Evolutionary conservation across 2,797 vertebrate genomes (phyloP).

Genomic region (Monodelphis domestica): DNA sequence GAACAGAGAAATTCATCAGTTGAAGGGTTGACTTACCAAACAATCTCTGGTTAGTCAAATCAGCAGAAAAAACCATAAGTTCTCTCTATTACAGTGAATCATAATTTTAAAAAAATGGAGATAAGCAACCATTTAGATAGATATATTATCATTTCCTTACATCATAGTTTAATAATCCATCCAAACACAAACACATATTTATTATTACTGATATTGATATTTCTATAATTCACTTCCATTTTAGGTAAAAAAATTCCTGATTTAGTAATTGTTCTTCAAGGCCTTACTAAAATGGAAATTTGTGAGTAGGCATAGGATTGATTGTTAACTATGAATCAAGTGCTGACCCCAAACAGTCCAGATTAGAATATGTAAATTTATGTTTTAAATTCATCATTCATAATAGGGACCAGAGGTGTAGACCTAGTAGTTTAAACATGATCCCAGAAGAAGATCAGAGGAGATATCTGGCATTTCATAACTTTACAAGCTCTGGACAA

Average conservation of each 20-base stretch:
- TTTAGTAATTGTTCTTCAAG: conserved; percentile 41
- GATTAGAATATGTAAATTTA: not conserved
- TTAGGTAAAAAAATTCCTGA: not conserved
- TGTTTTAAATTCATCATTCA: not conserved
- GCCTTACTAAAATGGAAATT: not conserved
- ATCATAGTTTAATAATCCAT: conserved; percentile 20
- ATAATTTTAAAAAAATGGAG: not conserved
- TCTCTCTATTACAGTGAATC: not conserved
- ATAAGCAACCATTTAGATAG: not conserved
- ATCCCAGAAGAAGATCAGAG: not conserved
- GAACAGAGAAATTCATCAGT: conserved; percentile 54
- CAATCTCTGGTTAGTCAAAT: not conserved
- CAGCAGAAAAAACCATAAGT: not conserved
- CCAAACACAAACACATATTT: not conserved
- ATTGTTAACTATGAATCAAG: not conserved
- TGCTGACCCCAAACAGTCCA: not conserved
- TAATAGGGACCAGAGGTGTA: not conserved
- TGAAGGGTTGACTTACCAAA: not conserved
- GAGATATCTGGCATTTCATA: not conserved
- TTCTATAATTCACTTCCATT: not conserved
- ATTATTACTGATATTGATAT: not conserved
- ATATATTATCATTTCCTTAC: conserved; percentile 1
- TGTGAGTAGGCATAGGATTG: not conserved
- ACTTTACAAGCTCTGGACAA: not conserved
- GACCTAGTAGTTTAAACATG: conserved; percentile 31